Base-by-base conservation (phyloP, 2,888 invertebrate species). In the Clivina fossor region DNA sequence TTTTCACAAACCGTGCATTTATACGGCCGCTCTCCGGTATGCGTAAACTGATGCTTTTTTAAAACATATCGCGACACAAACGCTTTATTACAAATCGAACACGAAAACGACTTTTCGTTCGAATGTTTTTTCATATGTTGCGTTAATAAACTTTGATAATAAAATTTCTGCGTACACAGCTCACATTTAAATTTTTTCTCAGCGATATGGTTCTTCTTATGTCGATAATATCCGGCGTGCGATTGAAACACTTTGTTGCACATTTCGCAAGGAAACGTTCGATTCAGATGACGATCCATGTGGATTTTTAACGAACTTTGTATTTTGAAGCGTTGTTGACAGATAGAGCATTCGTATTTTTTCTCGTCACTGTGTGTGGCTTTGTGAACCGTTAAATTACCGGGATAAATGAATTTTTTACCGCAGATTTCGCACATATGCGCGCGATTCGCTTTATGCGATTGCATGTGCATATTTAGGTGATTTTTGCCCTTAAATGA, bases 31-130 rank as follows among this genome's bases (percentile, higher is more conserved):
- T 64, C 63, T 18, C 63, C 64, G 4, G 60, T 61, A 50, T 65
- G 65, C 32, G 55, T 57, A 60, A 62, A 63, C 38, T 57, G 50
- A 48, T 65, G 65, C 24, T 63, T 58, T 37, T 50, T 64, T n/a
- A 65, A 54, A 50, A 63, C 64, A 8, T 62, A 61, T 9, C 58
- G 59, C 38, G 63, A 40, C 28, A 61, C 62, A 55, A 66, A 66
- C 13, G 24, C 46, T 19, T 60, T 55, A 8, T 22, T 35, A 53
- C 63, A 63, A 20, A 60, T 53, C 13, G 61, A 33, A 49, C 66
- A 66, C 11, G 38, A 5, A 44, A 30, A 30, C 9, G 44, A 32
- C 19, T 44, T 44, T 19, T 13, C 44, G 9, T 28, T 7, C 16
- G 38, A 16, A 11, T 44, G 44, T n/a, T 16, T 20, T 9, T 30